A percentile compares a stretch with the other conserved stretches of the same genome.
Conservation (phyloP, 53 echinoderm and acorn worm genomes). For the Henricia sp. region DNA sequence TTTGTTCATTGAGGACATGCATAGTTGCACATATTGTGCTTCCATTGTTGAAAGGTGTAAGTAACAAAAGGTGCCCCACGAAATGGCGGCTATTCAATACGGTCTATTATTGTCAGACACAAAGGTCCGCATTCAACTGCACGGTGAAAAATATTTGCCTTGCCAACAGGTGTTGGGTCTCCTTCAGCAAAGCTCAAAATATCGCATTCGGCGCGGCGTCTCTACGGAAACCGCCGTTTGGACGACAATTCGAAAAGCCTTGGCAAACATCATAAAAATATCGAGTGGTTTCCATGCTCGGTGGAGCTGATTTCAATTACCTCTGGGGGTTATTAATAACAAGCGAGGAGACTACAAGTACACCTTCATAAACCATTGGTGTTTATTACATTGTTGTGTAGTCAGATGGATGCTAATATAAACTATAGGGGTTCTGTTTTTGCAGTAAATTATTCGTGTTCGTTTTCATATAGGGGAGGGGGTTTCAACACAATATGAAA, state of each 20-base stretch:
- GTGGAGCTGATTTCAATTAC: conserved; percentile 41
- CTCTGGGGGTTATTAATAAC: conserved; percentile 28
- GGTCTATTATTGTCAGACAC: too few relatives aligned
- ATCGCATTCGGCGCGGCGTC: conserved; percentile 37
- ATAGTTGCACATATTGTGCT: too few relatives aligned
- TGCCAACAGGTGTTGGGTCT: conserved; percentile 48
- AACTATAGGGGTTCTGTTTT: too few relatives aligned
- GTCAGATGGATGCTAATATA: neutral
- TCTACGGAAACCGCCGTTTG: conserved; percentile 48
- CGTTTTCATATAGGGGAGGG: too few relatives aligned
- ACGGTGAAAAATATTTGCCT: neutral
- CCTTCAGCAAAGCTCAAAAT: conserved; percentile 42
- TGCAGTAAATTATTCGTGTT: too few relatives aligned
- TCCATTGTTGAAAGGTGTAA: too few relatives aligned
- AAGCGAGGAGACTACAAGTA: neutral
- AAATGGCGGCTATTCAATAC: too few relatives aligned
- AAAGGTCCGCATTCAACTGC: conserved; percentile 18
- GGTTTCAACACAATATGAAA: too few relatives aligned
- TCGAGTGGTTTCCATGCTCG: conserved; percentile 49
- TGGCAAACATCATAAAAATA: conserved; percentile 59
- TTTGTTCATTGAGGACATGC: too few relatives aligned
- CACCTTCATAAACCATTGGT: neutral
- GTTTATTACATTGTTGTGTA: conserved; percentile 43
- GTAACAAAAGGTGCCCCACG: too few relatives aligned
- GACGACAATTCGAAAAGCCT: conserved; percentile 24